These are phyloP conservation scores for Micropterix aruncella DNA, from an alignment of 2,888 invertebrate species.

Conservation along the genomic window DNA sequence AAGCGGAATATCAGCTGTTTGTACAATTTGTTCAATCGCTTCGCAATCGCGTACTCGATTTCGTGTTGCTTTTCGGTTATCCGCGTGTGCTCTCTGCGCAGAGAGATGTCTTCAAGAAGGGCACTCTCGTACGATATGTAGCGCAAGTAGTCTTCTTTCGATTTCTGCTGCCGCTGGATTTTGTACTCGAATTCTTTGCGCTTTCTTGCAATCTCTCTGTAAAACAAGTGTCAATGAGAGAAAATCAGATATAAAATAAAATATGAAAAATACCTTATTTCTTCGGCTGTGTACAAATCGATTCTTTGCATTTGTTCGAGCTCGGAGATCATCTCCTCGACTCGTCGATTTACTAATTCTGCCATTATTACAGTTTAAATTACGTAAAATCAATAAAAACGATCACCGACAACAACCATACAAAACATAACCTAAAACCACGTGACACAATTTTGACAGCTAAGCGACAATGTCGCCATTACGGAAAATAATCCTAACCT, in stretches of 20 bases:
- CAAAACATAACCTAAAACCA: no score
- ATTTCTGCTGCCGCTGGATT: constrained; percentile 50
- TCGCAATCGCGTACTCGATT: constrained; percentile 53
- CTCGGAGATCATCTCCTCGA: constrained; percentile 68
- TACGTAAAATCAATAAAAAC: no score
- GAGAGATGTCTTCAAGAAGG: constrained; percentile 47
- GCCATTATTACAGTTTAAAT: no score
- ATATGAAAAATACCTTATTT: constrained; percentile 66
- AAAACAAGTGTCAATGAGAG: constrained; percentile 13
- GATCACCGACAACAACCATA: no score
- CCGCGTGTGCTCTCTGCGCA: constrained; percentile 42
- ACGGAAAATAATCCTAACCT: no score
- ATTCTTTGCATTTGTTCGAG: constrained; percentile 65
- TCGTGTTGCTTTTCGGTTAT: constrained; percentile 46
- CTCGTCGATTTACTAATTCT: constrained; percentile 63
- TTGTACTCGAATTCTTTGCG: constrained; percentile 60
- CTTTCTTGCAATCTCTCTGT: constrained; percentile 51
- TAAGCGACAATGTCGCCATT: no score
- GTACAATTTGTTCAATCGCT: constrained; percentile 59
- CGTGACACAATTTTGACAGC: no score
- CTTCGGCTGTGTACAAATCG: constrained; percentile 52
- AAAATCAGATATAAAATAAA: constrained; percentile 2
- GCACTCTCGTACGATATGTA: constrained; percentile 60
- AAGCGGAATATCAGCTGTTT: constrained; percentile 54
- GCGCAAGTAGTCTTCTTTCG: constrained; percentile 52